Conservation (phyloP, 2,113 vertebrate species). For the Pollachius pollachius region DNA sequence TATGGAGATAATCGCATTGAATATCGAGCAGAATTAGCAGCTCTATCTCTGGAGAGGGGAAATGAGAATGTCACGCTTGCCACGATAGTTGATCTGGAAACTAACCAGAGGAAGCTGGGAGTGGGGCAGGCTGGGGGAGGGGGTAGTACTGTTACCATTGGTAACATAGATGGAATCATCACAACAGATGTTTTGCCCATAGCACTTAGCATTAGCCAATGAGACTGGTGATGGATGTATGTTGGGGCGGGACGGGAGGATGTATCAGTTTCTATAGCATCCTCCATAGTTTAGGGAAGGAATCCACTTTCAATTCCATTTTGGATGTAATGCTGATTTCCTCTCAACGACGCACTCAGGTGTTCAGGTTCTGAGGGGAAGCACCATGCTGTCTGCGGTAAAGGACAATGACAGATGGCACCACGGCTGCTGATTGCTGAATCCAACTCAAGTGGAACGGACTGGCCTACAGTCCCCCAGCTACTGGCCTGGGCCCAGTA, state of each 20-base stretch:
- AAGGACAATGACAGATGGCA: slow-evolving; percentile 14
- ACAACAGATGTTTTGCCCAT: background rate
- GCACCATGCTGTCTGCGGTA: slow-evolving; percentile 9
- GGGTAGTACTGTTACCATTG: background rate
- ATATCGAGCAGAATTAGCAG: slow-evolving; percentile 12
- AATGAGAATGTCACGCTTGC: slow-evolving; percentile 7
- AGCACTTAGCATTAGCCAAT: background rate
- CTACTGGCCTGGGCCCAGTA: slow-evolving; percentile 27
- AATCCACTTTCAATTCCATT: background rate
- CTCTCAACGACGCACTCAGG: background rate
- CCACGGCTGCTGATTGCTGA: slow-evolving; percentile 28
- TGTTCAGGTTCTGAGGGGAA: background rate
- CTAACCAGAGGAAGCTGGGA: slow-evolving; percentile 11
- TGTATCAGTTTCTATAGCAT: background rate
- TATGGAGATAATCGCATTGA: slow-evolving; percentile 22
- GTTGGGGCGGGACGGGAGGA: background rate
- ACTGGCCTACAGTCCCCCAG: slow-evolving; percentile 62
- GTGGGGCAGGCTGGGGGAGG: background rate
- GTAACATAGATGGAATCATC: background rate
- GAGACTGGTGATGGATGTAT: no score
- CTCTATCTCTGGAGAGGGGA: slow-evolving; percentile 11
- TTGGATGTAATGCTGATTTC: slow-evolving; percentile 1
- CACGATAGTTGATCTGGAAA: background rate
- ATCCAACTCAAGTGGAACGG: slow-evolving; percentile 59
- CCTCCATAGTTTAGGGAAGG: background rate